Evolutionary conservation across 2,797 vertebrate species (phyloP).

Genomic region (Bradypodion ventrale): DNA sequence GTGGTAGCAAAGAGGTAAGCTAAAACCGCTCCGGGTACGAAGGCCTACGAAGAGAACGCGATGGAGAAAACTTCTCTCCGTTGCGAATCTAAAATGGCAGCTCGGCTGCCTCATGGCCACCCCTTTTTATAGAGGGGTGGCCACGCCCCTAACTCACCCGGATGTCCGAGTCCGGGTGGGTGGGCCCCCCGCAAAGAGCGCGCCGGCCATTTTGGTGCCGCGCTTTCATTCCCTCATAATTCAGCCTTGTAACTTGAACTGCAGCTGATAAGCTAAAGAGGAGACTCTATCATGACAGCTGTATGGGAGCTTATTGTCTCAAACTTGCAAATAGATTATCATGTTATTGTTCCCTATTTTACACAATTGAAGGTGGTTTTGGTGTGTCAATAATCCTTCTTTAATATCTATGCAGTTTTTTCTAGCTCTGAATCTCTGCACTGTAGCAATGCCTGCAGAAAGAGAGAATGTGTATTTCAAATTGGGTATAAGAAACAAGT

Average conservation of each 20-base stretch:
- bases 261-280: background rate
- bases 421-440: background rate
- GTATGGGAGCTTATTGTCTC: conserved; percentile 17
- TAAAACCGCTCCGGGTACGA: no score
- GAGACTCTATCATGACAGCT: conserved; percentile 1
- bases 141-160: no score
- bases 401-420: background rate
- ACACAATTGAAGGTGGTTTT: conserved; percentile 9
- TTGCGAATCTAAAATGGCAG: no score
- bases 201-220: no score
- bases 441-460: background rate
- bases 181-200: no score
- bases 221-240: background rate
- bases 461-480: background rate
- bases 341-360: background rate
- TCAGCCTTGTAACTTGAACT: background rate
- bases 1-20: no score
- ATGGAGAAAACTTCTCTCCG: no score
- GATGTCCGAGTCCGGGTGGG: no score
- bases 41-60: no score
- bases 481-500: background rate
- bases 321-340: conserved; percentile 8
- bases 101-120: no score
- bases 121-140: no score
- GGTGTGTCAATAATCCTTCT: background rate